Evolutionary conservation across 2,113 vertebrate species (phyloP).

Genomic region (Dromaius novaehollandiae): DNA sequence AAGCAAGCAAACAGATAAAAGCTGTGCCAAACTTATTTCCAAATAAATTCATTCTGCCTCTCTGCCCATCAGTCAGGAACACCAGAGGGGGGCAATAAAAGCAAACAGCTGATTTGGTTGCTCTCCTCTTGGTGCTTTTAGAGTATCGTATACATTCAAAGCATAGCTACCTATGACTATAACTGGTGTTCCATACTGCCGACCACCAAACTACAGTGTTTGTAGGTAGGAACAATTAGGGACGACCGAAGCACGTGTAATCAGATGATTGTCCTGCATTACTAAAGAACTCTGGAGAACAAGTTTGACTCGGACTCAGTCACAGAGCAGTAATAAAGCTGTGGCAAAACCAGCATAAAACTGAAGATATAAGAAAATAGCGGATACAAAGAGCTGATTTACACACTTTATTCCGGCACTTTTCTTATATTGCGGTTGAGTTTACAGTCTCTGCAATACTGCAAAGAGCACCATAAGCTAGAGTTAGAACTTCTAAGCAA

Average conservation of each 20-base stretch:
- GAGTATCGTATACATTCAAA: not conserved
- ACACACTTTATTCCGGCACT: not conserved
- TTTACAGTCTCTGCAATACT: not conserved
- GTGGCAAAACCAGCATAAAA: not conserved
- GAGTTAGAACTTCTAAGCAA: not conserved
- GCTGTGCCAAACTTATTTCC: not conserved
- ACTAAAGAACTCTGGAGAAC: not conserved
- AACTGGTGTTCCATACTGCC: not conserved
- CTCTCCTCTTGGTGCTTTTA: not conserved
- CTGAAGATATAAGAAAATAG: not conserved
- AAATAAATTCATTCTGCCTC: not conserved
- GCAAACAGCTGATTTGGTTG: rapidly evolving
- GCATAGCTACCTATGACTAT: not conserved
- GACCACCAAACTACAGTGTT: not conserved
- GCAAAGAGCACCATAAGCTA: not conserved
- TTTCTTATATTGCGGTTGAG: not conserved
- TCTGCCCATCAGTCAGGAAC: not conserved
- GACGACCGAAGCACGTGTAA: not conserved
- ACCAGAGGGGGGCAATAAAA: not conserved
- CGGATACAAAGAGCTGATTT: not conserved
- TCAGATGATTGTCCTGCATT: not conserved
- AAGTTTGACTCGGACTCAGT: not conserved
- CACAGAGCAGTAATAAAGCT: not conserved
- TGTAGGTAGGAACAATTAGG: not conserved
- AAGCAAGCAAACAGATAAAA: not conserved